Percentiles rank a stretch among this genome's conserved stretches.
Conservation (phyloP, 2,888 invertebrate species). For the Ectobius pallidus region DNA sequence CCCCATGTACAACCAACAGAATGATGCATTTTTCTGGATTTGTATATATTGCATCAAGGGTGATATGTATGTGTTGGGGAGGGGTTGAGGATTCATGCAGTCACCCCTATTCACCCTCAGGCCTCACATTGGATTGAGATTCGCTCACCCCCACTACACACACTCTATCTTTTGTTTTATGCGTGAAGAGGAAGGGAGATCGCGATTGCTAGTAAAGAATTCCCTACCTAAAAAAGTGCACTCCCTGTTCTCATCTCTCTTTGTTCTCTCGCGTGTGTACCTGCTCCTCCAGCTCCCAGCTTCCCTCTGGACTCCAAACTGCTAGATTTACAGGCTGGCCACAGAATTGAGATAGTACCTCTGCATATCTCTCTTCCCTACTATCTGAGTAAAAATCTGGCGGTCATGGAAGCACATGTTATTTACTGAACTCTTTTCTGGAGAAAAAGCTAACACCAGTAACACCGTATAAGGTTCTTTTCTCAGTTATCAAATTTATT, state of each 20-base stretch:
- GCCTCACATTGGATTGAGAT: neutral
- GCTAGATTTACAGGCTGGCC: conserved; percentile 37
- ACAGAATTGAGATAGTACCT: conserved; percentile 39
- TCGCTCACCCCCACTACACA: neutral
- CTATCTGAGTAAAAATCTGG: too few relatives aligned
- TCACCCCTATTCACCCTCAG: conserved; percentile 6
- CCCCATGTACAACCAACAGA: neutral
- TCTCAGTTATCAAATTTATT: too few relatives aligned
- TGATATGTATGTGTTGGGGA: neutral
- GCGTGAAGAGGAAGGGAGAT: conserved; percentile 36
- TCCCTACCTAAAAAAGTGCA: conserved; percentile 14
- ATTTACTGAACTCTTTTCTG: too few relatives aligned
- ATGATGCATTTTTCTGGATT: conserved; percentile 9
- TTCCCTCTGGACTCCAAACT: conserved; percentile 29
- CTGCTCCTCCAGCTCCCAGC: conserved; percentile 7
- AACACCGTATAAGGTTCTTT: too few relatives aligned
- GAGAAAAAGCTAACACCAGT: too few relatives aligned
- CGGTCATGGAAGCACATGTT: too few relatives aligned
- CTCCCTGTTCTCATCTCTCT: conserved; percentile 14
- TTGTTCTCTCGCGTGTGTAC: conserved; percentile 12
- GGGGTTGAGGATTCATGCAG: neutral
- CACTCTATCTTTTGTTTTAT: conserved; percentile 37
- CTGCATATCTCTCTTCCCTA: too few relatives aligned
- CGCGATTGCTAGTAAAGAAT: conserved; percentile 37
- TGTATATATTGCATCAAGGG: conserved; percentile 20